A percentile compares a stretch with the other conserved stretches of the same genome.
These are phyloP conservation scores for Sturnira hondurensis DNA, from an alignment of 2,113 vertebrate genomes.

Conservation along the genomic window DNA sequence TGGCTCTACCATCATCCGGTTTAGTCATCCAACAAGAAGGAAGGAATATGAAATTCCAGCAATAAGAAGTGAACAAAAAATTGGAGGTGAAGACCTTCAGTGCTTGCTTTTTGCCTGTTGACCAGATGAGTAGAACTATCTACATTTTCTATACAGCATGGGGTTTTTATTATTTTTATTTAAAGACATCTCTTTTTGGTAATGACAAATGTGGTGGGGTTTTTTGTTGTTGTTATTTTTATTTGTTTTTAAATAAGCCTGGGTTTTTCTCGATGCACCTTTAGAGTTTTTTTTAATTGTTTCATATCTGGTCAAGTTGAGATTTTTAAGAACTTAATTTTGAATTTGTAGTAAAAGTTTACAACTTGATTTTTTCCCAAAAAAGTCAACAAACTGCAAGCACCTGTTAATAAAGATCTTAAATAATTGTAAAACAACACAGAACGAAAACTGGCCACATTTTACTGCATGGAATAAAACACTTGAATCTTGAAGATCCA, in stretches of 20 bases:
- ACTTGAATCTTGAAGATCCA: conserved; percentile 53
- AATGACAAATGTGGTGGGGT: too few relatives aligned
- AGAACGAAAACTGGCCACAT: conserved; percentile 34
- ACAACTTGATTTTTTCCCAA: conserved; percentile 73
- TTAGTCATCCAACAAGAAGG: neutral
- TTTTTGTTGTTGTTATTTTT: too few relatives aligned
- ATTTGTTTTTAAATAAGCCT: too few relatives aligned
- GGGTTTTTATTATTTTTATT: neutral
- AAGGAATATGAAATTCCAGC: neutral
- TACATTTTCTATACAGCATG: neutral
- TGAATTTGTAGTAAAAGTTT: too few relatives aligned
- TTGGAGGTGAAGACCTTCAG: neutral
- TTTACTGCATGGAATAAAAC: conserved; percentile 35
- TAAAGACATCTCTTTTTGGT: too few relatives aligned
- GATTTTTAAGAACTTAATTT: too few relatives aligned
- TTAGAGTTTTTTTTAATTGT: too few relatives aligned
- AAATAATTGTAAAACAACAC: conserved; percentile 60
- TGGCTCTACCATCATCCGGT: neutral
- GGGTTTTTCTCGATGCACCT: too few relatives aligned
- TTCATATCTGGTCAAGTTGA: too few relatives aligned
- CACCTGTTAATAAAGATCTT: conserved; percentile 88
- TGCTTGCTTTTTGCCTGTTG: neutral
- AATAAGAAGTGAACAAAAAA: neutral
- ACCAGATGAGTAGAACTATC: neutral
- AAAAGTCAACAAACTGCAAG: conserved; percentile 85